A percentile compares a stretch with the other conserved stretches of the same genome.
Evolutionary conservation across 2,797 vertebrate genomes (phyloP).

Genomic region (Liasis olivaceus): DNA sequence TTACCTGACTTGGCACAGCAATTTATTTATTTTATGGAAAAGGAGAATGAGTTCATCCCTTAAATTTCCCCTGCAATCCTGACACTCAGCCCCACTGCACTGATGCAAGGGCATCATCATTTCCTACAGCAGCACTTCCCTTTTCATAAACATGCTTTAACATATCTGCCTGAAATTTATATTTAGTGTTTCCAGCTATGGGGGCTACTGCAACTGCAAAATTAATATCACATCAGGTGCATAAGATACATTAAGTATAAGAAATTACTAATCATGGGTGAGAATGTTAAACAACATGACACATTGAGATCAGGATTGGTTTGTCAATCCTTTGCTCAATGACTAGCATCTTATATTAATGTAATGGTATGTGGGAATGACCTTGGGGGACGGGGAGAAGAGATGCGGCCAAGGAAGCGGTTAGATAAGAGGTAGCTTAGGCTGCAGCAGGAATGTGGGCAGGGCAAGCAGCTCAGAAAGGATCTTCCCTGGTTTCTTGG

Average conservation of each 20-base stretch:
- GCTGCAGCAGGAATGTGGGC: too few species aligned
- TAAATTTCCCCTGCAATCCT: background rate
- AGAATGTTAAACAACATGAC: background rate
- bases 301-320: background rate
- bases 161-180: background rate
- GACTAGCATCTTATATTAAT: background rate
- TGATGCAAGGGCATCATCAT: background rate
- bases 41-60: background rate
- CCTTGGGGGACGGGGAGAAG: background rate
- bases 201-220: background rate
- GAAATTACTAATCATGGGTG: background rate
- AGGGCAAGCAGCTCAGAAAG: background rate
- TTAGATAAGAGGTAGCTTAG: background rate
- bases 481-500: background rate
- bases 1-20: background rate
- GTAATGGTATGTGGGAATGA: background rate
- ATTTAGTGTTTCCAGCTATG: background rate
- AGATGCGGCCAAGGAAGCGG: background rate
- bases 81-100: background rate
- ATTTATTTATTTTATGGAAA: background rate
- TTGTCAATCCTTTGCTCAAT: background rate
- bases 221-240: background rate
- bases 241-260: background rate
- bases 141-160: background rate
- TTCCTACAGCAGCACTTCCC: background rate